phyloP scores from a whole-genome alignment of 2,888 invertebrate genomes.

The Arge pagana region DNA sequence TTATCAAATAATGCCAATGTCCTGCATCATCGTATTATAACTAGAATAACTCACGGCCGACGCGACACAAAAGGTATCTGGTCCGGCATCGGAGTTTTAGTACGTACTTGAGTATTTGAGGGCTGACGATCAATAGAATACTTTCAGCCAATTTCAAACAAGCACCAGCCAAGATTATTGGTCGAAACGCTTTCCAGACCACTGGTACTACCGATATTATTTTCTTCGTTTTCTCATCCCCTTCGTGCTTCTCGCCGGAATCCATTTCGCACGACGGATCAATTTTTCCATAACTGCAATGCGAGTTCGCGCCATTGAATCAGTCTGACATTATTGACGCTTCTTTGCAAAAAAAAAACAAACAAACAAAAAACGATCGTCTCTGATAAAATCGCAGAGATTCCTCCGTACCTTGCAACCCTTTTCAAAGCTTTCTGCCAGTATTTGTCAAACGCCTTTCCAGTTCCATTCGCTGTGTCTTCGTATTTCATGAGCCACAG shows the following conservation, averaged over 20 bases:
- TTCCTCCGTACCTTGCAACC: slow-evolving; percentile 68
- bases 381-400: slow-evolving; percentile 76
- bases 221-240: slow-evolving; percentile 67
- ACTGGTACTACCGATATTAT: slow-evolving; percentile 84
- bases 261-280: too few species aligned
- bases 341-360: too few species aligned
- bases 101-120: slow-evolving; percentile 82
- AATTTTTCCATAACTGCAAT: too few species aligned
- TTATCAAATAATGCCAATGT: slow-evolving; percentile 1
- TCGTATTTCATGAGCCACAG: slow-evolving; percentile 89
- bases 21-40: slow-evolving; percentile 1
- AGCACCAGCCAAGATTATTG: slow-evolving; percentile 84
- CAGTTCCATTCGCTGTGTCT: slow-evolving; percentile 78
- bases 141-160: slow-evolving; percentile 83
- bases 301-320: too few species aligned
- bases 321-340: too few species aligned
- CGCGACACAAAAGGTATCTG: neutral
- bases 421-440: slow-evolving; percentile 77
- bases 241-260: too few species aligned
- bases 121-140: slow-evolving; percentile 84
- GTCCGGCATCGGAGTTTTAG: neutral
- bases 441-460: slow-evolving; percentile 80
- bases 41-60: slow-evolving; percentile 3
- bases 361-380: too few species aligned
- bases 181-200: slow-evolving; percentile 84